Evolutionary conservation across 2,113 vertebrate species (phyloP).

Genomic region (Isichthys henryi): DNA sequence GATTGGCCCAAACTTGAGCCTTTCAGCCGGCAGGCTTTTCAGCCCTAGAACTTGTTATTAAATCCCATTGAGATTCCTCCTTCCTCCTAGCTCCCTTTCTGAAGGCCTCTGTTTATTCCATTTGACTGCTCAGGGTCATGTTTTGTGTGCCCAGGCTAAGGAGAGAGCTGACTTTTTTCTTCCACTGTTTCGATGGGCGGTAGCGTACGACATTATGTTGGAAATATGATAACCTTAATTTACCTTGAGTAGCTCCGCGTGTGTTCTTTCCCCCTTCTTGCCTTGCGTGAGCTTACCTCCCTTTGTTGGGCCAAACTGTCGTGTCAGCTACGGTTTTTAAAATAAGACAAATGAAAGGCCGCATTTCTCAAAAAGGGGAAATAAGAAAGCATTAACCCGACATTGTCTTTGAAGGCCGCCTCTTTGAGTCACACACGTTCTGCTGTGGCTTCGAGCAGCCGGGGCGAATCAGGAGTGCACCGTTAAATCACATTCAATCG

Average conservation of each 20-base stretch:
- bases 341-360: conserved; percentile 14
- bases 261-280: conserved; percentile 23
- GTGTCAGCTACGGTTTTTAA: conserved; percentile 16
- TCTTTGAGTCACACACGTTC: conserved; percentile 30
- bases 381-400: conserved; percentile 36
- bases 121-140: conserved; percentile 27
- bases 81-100: neutral
- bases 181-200: conserved; percentile 11
- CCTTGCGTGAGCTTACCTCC: neutral
- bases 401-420: conserved; percentile 46
- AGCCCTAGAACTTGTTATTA: conserved; percentile 16
- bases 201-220: conserved; percentile 20
- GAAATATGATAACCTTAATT: conserved; percentile 49
- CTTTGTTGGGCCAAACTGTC: conserved; percentile 40
- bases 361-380: conserved; percentile 23
- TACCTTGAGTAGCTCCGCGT: conserved; percentile 46
- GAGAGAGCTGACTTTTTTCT: conserved; percentile 18
- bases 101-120: conserved; percentile 11
- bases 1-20: neutral
- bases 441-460: conserved; percentile 24
- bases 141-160: conserved; percentile 9
- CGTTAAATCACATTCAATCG: neutral
- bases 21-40: conserved; percentile 2
- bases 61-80: conserved; percentile 14
- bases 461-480: neutral